Percentiles rank a stretch among this genome's conserved stretches.
phyloP scores from a whole-genome alignment of 2,113 vertebrate genomes.

The Picathartes gymnocephalus region DNA sequence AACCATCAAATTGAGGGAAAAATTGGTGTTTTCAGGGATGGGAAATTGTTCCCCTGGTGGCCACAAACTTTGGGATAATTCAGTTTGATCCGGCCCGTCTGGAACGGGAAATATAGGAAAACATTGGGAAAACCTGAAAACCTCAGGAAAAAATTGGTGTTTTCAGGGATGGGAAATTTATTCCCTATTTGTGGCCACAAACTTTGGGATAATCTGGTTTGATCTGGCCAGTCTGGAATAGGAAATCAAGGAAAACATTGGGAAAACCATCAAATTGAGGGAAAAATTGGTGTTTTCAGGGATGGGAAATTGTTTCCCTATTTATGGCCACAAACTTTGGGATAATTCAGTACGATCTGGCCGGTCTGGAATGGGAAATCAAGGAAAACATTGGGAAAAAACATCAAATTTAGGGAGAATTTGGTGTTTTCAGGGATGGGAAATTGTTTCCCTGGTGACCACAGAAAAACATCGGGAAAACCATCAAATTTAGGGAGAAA shows the following conservation, averaged over 20 bases:
- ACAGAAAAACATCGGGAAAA: fast-evolving
- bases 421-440: not conserved
- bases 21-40: not conserved
- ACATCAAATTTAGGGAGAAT: fast-evolving
- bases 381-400: fast-evolving
- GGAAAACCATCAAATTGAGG: fast-evolving
- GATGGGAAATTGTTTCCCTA: conserved; percentile 78
- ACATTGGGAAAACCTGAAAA: fast-evolving
- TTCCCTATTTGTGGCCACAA: conserved; percentile 92
- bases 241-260: fast-evolving
- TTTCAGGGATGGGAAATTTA: not conserved
- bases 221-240: conserved; percentile 80
- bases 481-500: fast-evolving
- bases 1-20: fast-evolving
- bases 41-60: conserved; percentile 85
- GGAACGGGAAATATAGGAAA: not conserved
- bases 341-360: conserved; percentile 89
- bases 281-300: not conserved
- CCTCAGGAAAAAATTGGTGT: not conserved
- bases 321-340: conserved; percentile 94
- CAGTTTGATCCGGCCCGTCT: conserved; percentile 89
- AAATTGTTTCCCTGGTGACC: not conserved
- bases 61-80: conserved; percentile 94
- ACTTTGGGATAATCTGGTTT: conserved; percentile 93
- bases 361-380: conserved; percentile 66